Evolutionary conservation across 1,140 invertebrate genomes (phyloP), one percentile per base, ranked within the genome.

Genomic region (Leptopilina boulardi): DNA sequence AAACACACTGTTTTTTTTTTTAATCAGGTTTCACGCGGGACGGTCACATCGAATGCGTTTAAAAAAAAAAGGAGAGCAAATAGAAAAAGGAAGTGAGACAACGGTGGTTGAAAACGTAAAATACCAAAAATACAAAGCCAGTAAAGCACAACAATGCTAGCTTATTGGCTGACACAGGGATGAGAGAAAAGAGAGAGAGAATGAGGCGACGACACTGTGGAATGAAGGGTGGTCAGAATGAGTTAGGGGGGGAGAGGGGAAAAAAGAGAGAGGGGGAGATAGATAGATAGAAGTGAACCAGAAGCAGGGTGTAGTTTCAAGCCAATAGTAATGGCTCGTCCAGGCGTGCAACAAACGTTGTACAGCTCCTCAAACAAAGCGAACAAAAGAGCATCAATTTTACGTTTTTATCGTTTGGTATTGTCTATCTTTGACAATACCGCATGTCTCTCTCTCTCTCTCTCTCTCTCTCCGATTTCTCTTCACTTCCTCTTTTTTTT

Each of bases 371-470:
- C 88, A 87, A 90, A 90, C 89, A 90, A 90, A 85, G 81, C 83
- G 83, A 84, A 90, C 90, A 90, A 90, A 90, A 88, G 87, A 88
- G 88, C 88, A 91, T 91, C 89, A 90, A 90, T 90, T 90, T 89
- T 89, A 90, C 88, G 89, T 91, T 91, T 91, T 91, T 91, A 91
- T 90, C 89, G 86, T 85, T 74, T 76, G 74, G 82, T 77, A 89
- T 90, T 90, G 89, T 90, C 87, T 88, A 88, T 89, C 88, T 86
- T 86, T 82, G 84, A 90, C 89, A 90, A 89, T 89, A 78, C 85
- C 77, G 74, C 76, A 77, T 72, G 71, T 30, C 41, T 76, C 73
- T 74, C 70, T 75, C 77, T n/a, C n/a, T n/a, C n/a, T n/a, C n/a
- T n/a, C n/a, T n/a, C n/a, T n/a, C n/a, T n/a, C n/a, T n/a, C n/a